These are phyloP conservation scores for Polydrusus cervinus DNA, from an alignment of 2,888 invertebrate genomes.

Conservation along the genomic window DNA sequence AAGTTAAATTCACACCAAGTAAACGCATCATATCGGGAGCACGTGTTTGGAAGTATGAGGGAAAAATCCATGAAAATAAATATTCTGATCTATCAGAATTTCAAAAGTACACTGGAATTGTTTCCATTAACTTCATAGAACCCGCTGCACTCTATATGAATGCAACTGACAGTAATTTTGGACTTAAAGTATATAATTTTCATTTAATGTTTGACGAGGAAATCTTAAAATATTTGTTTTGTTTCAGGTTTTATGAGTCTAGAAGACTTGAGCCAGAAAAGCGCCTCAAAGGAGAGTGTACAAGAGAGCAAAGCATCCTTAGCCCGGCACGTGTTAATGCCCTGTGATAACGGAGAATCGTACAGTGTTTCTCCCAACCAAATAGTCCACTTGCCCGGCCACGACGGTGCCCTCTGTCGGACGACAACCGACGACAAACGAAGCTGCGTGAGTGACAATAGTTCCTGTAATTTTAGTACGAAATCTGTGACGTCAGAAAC, in stretches of 20 bases:
- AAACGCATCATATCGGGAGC: too few relatives aligned
- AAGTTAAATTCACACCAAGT: too few relatives aligned
- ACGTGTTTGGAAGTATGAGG: too few relatives aligned
- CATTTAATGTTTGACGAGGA: too few relatives aligned
- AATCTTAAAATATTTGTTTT: background rate
- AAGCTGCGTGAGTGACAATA: conserved; percentile 40
- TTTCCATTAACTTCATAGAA: too few relatives aligned
- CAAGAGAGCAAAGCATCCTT: conserved; percentile 61
- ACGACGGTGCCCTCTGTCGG: conserved; percentile 49
- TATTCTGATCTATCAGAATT: too few relatives aligned
- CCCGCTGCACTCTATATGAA: too few relatives aligned
- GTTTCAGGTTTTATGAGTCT: conserved; percentile 75
- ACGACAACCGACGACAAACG: conserved; percentile 26
- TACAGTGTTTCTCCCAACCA: conserved; percentile 94
- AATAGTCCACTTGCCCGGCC: conserved; percentile 84
- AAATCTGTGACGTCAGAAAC: conserved; percentile 74
- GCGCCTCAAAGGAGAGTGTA: conserved; percentile 62
- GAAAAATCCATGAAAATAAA: too few relatives aligned
- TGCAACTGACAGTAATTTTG: too few relatives aligned
- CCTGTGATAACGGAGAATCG: conserved; percentile 88
- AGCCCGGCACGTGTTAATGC: conserved; percentile 87
- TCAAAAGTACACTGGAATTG: too few relatives aligned
- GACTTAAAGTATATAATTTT: too few relatives aligned
- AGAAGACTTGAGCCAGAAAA: conserved; percentile 75
- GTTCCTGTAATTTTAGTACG: conserved; percentile 56